phyloP scores from a whole-genome alignment of 1,140 invertebrate genomes.

The Eupeodes corollae region DNA sequence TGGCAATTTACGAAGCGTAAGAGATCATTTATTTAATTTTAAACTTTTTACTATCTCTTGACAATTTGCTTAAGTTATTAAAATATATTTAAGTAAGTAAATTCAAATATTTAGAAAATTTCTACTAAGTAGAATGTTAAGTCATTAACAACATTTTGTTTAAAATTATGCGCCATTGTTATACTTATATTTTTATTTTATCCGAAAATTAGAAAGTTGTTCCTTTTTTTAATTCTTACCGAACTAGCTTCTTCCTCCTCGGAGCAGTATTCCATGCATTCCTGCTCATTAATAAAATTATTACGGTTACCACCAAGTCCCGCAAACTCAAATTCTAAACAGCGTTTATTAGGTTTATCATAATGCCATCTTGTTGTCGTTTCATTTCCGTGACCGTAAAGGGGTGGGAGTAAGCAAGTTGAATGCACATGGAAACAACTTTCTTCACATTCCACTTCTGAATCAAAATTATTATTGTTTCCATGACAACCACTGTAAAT shows the following conservation, averaged over 20 bases:
- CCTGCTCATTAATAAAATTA: constrained; percentile 68
- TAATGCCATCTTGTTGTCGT: constrained; percentile 61
- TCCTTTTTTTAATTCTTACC: too few species aligned
- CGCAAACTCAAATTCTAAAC: constrained; percentile 56
- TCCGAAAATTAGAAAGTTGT: too few species aligned
- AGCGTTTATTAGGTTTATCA: constrained; percentile 51
- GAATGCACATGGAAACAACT: constrained; percentile 61
- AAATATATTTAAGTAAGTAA: too few species aligned
- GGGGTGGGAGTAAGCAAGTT: constrained; percentile 57
- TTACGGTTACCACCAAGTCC: constrained; percentile 67
- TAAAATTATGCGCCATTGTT: too few species aligned
- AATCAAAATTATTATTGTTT: constrained; percentile 76
- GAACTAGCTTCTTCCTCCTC: background rate
- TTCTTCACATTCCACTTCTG: constrained; percentile 62
- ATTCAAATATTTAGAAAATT: too few species aligned
- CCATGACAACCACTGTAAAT: constrained; percentile 73
- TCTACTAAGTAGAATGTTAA: too few species aligned
- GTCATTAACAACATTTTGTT: too few species aligned
- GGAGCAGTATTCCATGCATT: constrained; percentile 71
- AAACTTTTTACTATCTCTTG: too few species aligned
- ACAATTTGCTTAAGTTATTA: too few species aligned
- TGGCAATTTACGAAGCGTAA: too few species aligned
- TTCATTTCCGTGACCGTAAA: constrained; percentile 46
- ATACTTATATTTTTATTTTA: too few species aligned
- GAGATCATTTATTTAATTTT: too few species aligned